phyloP scores from a whole-genome alignment of 2,888 invertebrate genomes.

The Leptopilina drosophilae region DNA sequence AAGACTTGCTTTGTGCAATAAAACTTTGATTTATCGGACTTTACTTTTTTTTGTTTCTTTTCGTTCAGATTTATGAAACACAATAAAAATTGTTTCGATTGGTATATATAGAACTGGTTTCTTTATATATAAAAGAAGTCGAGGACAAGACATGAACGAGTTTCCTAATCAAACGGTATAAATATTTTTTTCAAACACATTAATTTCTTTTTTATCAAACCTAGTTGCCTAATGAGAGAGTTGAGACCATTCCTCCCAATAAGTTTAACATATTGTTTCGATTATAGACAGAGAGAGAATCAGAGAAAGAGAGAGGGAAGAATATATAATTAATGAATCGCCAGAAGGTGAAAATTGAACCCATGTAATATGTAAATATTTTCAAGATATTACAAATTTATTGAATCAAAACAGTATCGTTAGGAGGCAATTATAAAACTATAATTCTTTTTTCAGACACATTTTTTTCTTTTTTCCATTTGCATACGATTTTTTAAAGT shows the following conservation, averaged over 20 bases:
- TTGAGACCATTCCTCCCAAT: background rate
- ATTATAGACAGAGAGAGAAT: background rate
- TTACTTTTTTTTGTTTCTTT: background rate
- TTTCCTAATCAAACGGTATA: slow-evolving; percentile 22
- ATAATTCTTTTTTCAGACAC: too few species aligned
- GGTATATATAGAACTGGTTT: slow-evolving; percentile 13
- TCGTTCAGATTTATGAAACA: background rate
- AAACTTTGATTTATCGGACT: slow-evolving; percentile 4
- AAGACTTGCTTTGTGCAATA: background rate
- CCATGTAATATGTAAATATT: background rate
- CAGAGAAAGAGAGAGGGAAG: too few species aligned
- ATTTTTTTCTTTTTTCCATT: too few species aligned
- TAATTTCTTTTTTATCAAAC: background rate
- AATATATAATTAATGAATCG: background rate
- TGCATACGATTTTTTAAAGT: too few species aligned
- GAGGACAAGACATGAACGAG: background rate
- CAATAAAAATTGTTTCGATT: slow-evolving; percentile 21
- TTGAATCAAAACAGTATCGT: too few species aligned
- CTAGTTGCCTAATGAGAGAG: slow-evolving; percentile 2
- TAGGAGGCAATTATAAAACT: too few species aligned
- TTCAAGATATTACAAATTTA: too few species aligned
- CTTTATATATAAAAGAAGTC: background rate
- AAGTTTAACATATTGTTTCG: slow-evolving; percentile 9
- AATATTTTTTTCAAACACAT: too few species aligned
- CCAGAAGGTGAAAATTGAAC: background rate